Base-by-base conservation (phyloP, 2,113 vertebrate species). In the Dicaeum eximium region DNA sequence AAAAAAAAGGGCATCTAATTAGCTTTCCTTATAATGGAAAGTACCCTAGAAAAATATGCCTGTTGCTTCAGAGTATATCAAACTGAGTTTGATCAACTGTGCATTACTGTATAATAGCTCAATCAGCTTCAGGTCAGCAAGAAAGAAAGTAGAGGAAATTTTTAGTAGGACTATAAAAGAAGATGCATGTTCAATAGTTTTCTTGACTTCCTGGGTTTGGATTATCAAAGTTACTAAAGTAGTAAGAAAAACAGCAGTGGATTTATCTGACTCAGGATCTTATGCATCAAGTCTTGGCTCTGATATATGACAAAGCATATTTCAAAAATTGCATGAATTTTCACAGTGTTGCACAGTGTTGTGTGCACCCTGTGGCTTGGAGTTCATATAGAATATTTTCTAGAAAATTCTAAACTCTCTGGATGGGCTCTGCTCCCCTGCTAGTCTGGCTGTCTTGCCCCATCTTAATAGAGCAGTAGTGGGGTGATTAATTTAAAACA, bases 61-160 rank as follows among this genome's bases (percentile, higher is more conserved):
- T 73, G 38, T 93, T 95, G 79, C 62, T 91, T 91, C 50, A 86
- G 72, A 86, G 65, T 92, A 6, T 53, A 80, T 93, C 78, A 93
- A 90, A 85, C 51, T 65, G 56, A 82, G 60, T 83, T 95, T 94
- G 95, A 93, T 96, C 91, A 93, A 1, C 72, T 77, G 35, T 79
- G 69, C 53, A 64, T 92, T 93, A 79, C 64, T 91, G 40, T 37
- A 73, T 71, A 91, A 80, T 79, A 69, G 35, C 64, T 96, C 80
- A 77, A 79, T 96, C 88, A 86, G 11, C 40, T 93, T 66, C 27
- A 69, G 80, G 64, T 86, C 67, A 64, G 74, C 37, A 79, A 70
- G 60, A 81, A 92, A 51, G 25, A 10, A 82, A 69, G 30, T 16
- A 61, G 54, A 80, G 37, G 78, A 75, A 71, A 71, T 85, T 33